Conservation (phyloP, 1,140 invertebrate species). For the Aricia agestis region DNA sequence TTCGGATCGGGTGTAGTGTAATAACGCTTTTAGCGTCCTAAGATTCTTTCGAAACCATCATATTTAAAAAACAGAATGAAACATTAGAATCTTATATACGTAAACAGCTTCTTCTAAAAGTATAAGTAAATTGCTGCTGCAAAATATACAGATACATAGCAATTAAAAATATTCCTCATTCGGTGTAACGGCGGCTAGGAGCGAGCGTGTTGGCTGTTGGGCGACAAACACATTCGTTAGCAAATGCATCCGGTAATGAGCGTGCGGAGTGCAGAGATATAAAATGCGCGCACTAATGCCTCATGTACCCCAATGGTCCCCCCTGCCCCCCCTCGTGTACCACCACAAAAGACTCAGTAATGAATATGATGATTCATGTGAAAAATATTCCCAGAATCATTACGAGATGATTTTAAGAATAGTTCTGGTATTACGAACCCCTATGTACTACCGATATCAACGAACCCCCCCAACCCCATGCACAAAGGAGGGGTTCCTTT, state of each 20-base stretch:
- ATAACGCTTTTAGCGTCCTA: no score
- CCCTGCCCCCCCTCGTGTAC: no score
- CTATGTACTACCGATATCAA: background rate
- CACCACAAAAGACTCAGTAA: background rate
- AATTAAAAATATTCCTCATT: background rate
- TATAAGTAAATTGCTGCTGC: no score
- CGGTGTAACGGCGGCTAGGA: background rate
- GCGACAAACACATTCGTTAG: constrained; percentile 56
- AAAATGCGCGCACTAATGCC: constrained; percentile 59
- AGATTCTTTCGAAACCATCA: no score
- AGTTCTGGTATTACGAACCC: background rate
- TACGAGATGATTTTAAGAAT: background rate
- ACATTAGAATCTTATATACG: no score
- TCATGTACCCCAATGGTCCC: constrained; percentile 11
- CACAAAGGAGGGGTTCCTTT: background rate
- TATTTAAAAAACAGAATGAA: no score
- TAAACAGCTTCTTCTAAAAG: no score
- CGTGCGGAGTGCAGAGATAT: constrained; percentile 65
- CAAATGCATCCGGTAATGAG: constrained; percentile 68
- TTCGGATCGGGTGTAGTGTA: no score
- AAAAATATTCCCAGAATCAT: no score
- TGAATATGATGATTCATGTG: background rate
- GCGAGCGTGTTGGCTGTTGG: background rate
- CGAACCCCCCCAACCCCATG: background rate
- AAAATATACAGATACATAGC: no score